Conservation (phyloP, 1,140 invertebrate genomes). For the Thrips palmi region DNA sequence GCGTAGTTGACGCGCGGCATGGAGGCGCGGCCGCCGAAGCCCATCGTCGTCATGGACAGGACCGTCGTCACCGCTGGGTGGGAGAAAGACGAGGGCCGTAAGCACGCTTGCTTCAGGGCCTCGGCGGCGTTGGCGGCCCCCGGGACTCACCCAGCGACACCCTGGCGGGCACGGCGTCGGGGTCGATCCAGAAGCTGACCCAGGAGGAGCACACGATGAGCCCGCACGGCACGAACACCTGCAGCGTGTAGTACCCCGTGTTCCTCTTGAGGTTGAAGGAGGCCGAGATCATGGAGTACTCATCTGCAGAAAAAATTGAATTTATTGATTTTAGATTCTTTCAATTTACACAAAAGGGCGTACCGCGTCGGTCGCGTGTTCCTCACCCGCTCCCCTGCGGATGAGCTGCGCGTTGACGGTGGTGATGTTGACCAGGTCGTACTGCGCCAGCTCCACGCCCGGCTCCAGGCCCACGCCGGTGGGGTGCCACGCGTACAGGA, state of each 20-base stretch:
- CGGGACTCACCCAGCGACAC: constrained; percentile 34
- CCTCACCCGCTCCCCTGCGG: constrained; percentile 14
- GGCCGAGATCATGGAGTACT: constrained; percentile 28
- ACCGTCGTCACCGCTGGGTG: constrained; percentile 35
- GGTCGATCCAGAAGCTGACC: constrained; percentile 44
- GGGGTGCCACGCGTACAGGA: constrained; percentile 33
- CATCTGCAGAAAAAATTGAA: constrained; percentile 18
- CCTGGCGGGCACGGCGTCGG: constrained; percentile 36
- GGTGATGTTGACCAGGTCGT: constrained; percentile 22
- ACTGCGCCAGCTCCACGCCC: constrained; percentile 25
- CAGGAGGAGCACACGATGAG: constrained; percentile 42
- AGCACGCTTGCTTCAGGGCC: too few relatives aligned
- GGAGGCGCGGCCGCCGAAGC: constrained; percentile 33
- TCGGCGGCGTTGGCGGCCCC: too few relatives aligned
- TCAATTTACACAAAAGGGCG: background rate
- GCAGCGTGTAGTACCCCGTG: constrained; percentile 37
- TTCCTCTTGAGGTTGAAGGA: constrained; percentile 31
- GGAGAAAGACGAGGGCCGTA: too few relatives aligned
- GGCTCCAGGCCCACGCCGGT: constrained; percentile 19
- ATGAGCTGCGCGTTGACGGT: constrained; percentile 13
- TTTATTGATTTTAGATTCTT: background rate
- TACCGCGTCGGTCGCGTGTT: constrained; percentile 25
- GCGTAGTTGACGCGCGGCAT: constrained; percentile 36
- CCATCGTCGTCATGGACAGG: constrained; percentile 37
- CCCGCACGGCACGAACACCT: constrained; percentile 40